Base-by-base conservation (phyloP, 2,888 invertebrate genomes). In the Oscheius sp. region DNA sequence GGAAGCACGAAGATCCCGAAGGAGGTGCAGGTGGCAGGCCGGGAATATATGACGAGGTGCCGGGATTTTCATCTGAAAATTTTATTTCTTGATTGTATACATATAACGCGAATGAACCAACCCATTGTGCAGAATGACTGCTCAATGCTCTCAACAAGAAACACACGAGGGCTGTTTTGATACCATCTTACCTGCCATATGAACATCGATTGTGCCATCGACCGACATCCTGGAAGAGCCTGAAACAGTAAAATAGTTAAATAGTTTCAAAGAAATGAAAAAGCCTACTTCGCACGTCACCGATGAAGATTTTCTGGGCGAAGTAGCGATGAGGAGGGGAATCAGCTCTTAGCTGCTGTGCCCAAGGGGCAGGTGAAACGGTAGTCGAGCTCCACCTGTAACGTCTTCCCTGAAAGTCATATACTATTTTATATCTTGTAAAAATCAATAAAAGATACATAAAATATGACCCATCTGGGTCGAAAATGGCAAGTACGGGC, bases 291-390 rank as follows among this genome's bases (percentile, higher is more conserved):
- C 33, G 42, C 32, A 33, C 55, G 35, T 32, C 21, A 13, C 68
- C 68, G 42, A 68, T 55, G 42, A 60, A 35, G 47, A 72, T 59
- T 60, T 72, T 72, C n/a, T 68, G 55, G 37, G 68, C 68, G 29
- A 68, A 68, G 53, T 55, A 68, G 21, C 68, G 68, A 53, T 68
- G 68, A 21, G 53, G 68, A 53, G 68, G 37, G n/a, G 68, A 35
- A n/a, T 68, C 68, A 53, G 68, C 68, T 53, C 35, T 35, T 11
- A 68, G 68, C 68, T 68, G 68, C 35, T 51, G 33, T 55, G 68
- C 68, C 68, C 68, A 68, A 35, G 55, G 68, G 55, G 68, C 55
- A 53, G 68, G 55, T 35, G 53, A 53, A 11, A 55, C 29, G 7
- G 55, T 37, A n/a, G 55, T 35, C 35, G 35, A 55, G 35, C 55